These are phyloP conservation scores for Choristoneura rosaceana DNA, from an alignment of 2,888 invertebrate genomes.

Conservation along the genomic window DNA sequence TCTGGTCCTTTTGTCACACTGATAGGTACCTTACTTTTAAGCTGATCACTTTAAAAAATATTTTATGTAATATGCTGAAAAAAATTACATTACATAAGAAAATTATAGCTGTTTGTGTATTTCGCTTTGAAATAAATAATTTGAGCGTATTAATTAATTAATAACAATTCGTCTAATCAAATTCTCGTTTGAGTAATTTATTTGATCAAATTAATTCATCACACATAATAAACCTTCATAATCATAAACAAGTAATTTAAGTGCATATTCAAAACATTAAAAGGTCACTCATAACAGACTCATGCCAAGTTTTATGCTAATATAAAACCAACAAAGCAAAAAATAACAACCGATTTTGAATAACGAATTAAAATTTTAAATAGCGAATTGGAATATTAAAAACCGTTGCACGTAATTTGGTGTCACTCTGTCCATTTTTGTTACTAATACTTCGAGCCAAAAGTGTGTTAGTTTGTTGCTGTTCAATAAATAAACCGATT, in stretches of 20 bases:
- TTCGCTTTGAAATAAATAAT: neutral
- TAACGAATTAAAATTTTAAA: constrained; percentile 42
- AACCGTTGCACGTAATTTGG: constrained; percentile 12
- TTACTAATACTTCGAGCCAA: neutral
- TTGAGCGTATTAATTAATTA: neutral
- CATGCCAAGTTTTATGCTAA: constrained; percentile 28
- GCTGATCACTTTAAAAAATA: no score
- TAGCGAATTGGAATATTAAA: constrained; percentile 9
- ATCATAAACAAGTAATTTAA: constrained; percentile 19
- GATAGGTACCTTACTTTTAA: no score
- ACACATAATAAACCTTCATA: constrained; percentile 10
- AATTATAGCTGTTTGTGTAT: neutral
- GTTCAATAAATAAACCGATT: neutral
- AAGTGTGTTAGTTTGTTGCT: neutral
- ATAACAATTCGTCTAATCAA: neutral
- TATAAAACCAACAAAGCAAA: constrained; percentile 19
- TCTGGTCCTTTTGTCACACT: no score
- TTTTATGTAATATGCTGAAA: no score
- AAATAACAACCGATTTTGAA: constrained; percentile 41
- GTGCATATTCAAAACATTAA: constrained; percentile 17
- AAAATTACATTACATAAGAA: no score
- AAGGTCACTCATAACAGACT: constrained; percentile 26
- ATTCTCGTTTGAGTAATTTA: constrained; percentile 1
- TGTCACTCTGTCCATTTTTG: constrained; percentile 25
- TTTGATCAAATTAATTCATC: constrained; percentile 11